phyloP scores from a whole-genome alignment of 2,797 vertebrate species.

The Squalus acanthias region DNA sequence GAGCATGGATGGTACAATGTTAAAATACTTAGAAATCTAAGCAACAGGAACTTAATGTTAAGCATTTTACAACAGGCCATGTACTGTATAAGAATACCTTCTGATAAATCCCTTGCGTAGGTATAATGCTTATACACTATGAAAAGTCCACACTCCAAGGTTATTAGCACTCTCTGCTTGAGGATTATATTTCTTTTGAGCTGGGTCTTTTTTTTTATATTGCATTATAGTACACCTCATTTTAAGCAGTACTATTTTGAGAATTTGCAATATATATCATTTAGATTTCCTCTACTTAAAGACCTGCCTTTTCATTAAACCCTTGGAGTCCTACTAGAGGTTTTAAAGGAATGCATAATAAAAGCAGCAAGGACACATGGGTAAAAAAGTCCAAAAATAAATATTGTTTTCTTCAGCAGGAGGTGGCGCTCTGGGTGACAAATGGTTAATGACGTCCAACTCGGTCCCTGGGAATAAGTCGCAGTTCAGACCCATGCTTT shows the following conservation, averaged over 20 bases:
- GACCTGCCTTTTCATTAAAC: not conserved
- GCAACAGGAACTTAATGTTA: not conserved
- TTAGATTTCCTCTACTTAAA: not conserved
- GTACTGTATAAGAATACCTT: not conserved
- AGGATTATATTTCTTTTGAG: not conserved
- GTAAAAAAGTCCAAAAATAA: slow-evolving; percentile 18
- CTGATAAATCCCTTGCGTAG: not conserved
- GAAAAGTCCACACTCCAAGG: not conserved
- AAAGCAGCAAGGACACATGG: not conserved
- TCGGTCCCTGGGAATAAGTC: slow-evolving; percentile 93
- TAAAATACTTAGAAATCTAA: not conserved
- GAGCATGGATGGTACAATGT: not conserved
- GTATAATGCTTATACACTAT: not conserved
- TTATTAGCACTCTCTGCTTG: not conserved
- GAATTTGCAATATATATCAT: not conserved
- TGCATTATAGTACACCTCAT: not conserved
- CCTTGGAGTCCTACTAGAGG: not conserved
- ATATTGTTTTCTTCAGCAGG: slow-evolving; percentile 27
- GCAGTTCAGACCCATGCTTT: slow-evolving; percentile 91
- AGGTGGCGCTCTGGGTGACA: not conserved
- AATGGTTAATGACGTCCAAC: slow-evolving; percentile 66
- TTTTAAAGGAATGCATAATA: slow-evolving; percentile 14
- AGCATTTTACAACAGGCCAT: not conserved
- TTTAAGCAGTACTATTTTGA: not conserved
- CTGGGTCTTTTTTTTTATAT: not conserved